A percentile compares a stretch with the other conserved stretches of the same genome.
Evolutionary conservation across 1,140 invertebrate genomes (phyloP).

Genomic region (Subanguina moxae): DNA sequence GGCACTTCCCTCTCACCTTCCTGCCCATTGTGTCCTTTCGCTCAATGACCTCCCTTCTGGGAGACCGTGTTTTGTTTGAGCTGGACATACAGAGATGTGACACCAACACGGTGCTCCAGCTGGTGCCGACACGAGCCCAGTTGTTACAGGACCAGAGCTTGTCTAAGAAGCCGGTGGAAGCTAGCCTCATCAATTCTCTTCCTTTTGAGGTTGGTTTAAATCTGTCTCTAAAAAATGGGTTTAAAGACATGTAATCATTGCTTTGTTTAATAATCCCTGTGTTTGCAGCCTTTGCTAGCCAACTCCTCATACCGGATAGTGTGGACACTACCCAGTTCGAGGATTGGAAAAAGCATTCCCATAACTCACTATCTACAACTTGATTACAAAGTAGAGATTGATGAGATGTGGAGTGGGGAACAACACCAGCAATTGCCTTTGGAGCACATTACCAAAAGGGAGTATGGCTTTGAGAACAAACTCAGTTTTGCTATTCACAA

Average conservation of each 20-base stretch:
- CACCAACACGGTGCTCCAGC: not conserved
- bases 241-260: too few relatives aligned
- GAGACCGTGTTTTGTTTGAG: conserved; percentile 28
- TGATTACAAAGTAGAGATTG: conserved; percentile 21
- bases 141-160: conserved; percentile 30
- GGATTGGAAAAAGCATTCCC: conserved; percentile 5
- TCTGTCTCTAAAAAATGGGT: too few relatives aligned
- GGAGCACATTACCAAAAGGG: conserved; percentile 14
- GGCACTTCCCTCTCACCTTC: conserved; percentile 38
- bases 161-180: conserved; percentile 18
- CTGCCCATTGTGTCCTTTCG: conserved; percentile 38
- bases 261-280: too few relatives aligned
- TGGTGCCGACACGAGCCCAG: conserved; percentile 25
- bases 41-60: conserved; percentile 20
- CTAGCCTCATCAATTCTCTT: conserved; percentile 25
- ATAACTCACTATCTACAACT: conserved; percentile 34
- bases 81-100: conserved; percentile 37
- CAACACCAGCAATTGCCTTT: not conserved
- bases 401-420: conserved; percentile 1
- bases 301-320: conserved; percentile 41
- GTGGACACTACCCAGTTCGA: conserved; percentile 33
- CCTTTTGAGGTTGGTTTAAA: conserved; percentile 33
- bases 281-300: conserved; percentile 37
- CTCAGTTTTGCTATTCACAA: conserved; percentile 31
- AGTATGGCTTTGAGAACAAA: conserved; percentile 32